Base-by-base conservation (phyloP, 2,113 vertebrate genomes). In the Mionectes macconnelli region DNA sequence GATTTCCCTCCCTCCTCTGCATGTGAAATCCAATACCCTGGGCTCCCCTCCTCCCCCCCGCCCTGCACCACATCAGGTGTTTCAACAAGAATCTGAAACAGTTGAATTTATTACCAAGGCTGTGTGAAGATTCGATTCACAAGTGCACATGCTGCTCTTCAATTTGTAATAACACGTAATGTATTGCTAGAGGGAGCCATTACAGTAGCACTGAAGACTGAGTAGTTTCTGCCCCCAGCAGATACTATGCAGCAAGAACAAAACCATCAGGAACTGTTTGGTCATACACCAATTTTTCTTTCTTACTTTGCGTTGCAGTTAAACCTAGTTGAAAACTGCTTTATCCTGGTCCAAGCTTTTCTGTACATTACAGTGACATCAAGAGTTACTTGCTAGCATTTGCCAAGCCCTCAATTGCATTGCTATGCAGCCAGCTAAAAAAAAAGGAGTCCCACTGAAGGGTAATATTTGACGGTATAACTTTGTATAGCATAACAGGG, bases 121-220 rank as follows among this genome's bases (percentile, higher is more conserved):
- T 53, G 17, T 6, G 8, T 0, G 0, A 60, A 68, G 17, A 44
- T 57, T 73, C 45, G 24, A 1, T 13, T 15, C 14, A 39, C 2
- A 6, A 76, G 33, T 25, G 12, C 12, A 15, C 90, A n/a, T 12
- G 47, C 67, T 73, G 93, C n/a, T 53, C 8, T 66, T 86, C 12
- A 12, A 33, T 83, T 30, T 90, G 89, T 20, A 70, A 55, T 53
- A 80, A 37, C 15, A 1, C 4, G 18, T 21, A 40, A 31, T 4
- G 14, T 30, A 47, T 80, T 88, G 42, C 63, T 77, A 74, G 79
- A 84, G 85, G 63, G 33, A 93, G 57, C n/a, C 70, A 35, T 67
- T 67, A 59, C 23, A 31, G 45, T 2, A 84, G 42, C 63, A 10
- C 67, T 66, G 74, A 62, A 49, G 70, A 31, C 19, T 4, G 17